Base-by-base conservation (phyloP, 2,797 vertebrate genomes). In the Poliocrania exsul region DNA sequence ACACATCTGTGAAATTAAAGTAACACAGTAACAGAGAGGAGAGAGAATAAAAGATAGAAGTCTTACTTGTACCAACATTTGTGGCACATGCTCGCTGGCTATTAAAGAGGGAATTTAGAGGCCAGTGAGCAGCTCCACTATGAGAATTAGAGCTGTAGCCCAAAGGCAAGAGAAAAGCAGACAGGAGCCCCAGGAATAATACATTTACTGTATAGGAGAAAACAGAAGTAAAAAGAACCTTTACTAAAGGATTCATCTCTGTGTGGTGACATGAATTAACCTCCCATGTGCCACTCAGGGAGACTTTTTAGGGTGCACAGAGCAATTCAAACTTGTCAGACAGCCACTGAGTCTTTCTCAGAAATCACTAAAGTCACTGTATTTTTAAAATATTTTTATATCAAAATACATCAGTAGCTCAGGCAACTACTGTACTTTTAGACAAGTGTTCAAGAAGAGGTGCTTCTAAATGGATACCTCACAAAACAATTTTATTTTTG, bases 261-360 rank as follows among this genome's bases (percentile, higher is more conserved):
- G 51, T 70, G 31, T 67, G 65, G 25, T 92, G 86, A 86, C 66
- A 73, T 62, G 86, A 92, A 86, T 86, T 86, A 90, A 62, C 86
- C 70, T 95, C 64, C 33, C 7, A 0, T 1, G 1, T 73, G 51
- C 51, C 40, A 67, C 51, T 88, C 26, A 23, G 46, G 46, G 35
- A 83, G 38, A 60, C 11, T 38, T 88, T 78, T 81, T 51, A 70
- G 38, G 20, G 51, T 38, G 66, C 49, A 46, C 33, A 38, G 40
- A 70, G 54, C 54, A 77, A 67, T 66, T 91, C 25, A 50, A 88
- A 73, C 1, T 1, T 44, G 53, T 79, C 71, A 62, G 46, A 7
- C 33, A 65, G 47, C 8, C 78, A 58, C 3, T 65, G 38, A 75
- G 16, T 35, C 28, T 51, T 82, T 51, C 69, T 81, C 25, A 60